A percentile compares a stretch with the other conserved stretches of the same genome.
phyloP scores from a whole-genome alignment of 2,113 vertebrate species.

The Lepus timidus region DNA sequence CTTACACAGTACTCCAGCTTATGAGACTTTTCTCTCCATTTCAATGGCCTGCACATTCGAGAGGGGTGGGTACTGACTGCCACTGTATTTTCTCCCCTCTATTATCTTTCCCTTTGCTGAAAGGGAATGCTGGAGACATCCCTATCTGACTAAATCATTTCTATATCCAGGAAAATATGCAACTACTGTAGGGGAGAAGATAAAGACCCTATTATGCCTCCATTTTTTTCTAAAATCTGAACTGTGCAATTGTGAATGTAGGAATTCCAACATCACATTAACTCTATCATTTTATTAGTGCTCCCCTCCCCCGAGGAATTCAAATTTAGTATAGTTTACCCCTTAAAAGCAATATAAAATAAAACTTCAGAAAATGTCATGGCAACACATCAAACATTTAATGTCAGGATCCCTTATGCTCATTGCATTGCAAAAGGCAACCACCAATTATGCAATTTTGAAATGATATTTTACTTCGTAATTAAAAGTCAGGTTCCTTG shows the following conservation, averaged over 20 bases:
- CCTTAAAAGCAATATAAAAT: slow-evolving; percentile 84
- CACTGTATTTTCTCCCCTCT: not conserved
- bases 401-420: slow-evolving; percentile 88
- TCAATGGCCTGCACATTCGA: slow-evolving; percentile 6
- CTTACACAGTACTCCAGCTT: not conserved
- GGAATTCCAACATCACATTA: slow-evolving; percentile 70
- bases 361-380: slow-evolving; percentile 87
- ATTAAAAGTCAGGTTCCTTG: slow-evolving; percentile 80
- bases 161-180: slow-evolving; percentile 33
- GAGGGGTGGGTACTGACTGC: not conserved
- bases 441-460: slow-evolving; percentile 81
- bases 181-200: slow-evolving; percentile 51
- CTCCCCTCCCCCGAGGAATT: slow-evolving; percentile 71
- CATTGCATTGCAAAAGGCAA: slow-evolving; percentile 78
- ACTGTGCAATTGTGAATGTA: slow-evolving; percentile 61
- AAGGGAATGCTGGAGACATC: slow-evolving; percentile 65
- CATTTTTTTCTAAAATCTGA: slow-evolving; percentile 67
- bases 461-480: slow-evolving; percentile 79
- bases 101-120: slow-evolving; percentile 24
- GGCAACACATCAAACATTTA: slow-evolving; percentile 85
- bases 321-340: slow-evolving; percentile 81
- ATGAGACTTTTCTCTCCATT: not conserved
- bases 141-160: slow-evolving; percentile 60
- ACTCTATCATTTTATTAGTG: slow-evolving; percentile 71
- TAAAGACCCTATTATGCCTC: slow-evolving; percentile 42